Base-by-base conservation (phyloP, 2,888 invertebrate genomes). In the Conops quadrifasciatus region DNA sequence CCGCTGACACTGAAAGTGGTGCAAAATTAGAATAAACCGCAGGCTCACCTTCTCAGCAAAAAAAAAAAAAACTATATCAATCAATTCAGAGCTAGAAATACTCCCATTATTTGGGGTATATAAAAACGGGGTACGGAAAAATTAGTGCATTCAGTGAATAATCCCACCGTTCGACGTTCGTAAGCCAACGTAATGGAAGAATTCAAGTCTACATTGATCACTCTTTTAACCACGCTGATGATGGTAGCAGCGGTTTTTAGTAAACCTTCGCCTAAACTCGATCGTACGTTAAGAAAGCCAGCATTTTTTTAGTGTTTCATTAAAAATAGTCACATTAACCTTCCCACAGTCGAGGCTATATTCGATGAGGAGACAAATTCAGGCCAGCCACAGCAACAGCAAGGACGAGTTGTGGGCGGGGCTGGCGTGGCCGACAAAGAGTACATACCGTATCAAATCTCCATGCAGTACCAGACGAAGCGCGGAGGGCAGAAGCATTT, bases 371-470 rank as follows among this genome's bases (percentile, higher is more conserved):
- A 72, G 7, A 81, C 78, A 3, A 71, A 71, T 56, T 76, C 60
- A 28, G 36, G 36, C 5, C 36, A 36, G 9, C 82, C 83, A 2
- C 80, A 82, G 59, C 81, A 83, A 67, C 36, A 36, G 36, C 36
- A 36, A 4, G 36, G 36, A 36, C 81, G 84, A 0, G 80, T 84
- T 51, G 84, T 84, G 5, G 84, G 84, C 13, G 84, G 84, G 1
- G 79, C 78, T 30, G 80, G 79, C 69, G 78, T 83, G 16, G 76
- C 77, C 0, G 69, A 74, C 3, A 78, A 79, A 45, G 80, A 82
- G 72, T 81, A 80, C 36, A 77, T 83, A 58, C 82, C 83, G 19
- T 84, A 83, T 67, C 83, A 84, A 73, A 73, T 84, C 9, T 84
- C 83, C 13, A 80, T 84, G 79, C 83, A 84, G 71, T 81, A 77